Evolutionary conservation across 2,797 vertebrate species (phyloP).

Genomic region (Gallirallus australis): DNA sequence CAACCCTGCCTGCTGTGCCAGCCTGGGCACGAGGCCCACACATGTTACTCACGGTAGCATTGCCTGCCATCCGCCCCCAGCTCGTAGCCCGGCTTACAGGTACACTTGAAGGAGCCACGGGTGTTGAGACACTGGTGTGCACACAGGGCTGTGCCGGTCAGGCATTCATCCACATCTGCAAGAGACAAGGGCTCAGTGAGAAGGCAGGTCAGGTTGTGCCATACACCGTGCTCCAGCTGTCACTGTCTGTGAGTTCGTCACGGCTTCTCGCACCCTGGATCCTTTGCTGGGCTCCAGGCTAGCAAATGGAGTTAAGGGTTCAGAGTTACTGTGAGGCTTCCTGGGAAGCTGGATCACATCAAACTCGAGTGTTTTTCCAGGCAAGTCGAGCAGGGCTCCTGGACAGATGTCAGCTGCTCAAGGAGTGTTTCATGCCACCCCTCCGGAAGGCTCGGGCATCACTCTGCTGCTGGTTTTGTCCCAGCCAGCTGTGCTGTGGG

Average conservation of each 20-base stretch:
- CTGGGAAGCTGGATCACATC: accelerated
- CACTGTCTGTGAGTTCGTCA: accelerated
- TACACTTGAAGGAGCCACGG: conserved; percentile 88
- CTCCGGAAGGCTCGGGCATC: accelerated
- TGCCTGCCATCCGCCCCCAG: conserved; percentile 89
- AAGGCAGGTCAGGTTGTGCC: background rate
- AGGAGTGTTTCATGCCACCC: accelerated
- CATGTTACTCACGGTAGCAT: conserved; percentile 89
- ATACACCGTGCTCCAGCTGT: accelerated
- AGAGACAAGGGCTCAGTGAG: accelerated
- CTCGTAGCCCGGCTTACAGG: conserved; percentile 90
- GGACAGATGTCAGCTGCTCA: accelerated
- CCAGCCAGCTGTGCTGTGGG: accelerated
- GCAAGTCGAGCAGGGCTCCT: accelerated
- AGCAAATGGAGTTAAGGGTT: background rate
- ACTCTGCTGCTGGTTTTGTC: accelerated
- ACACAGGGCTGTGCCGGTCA: conserved; percentile 79
- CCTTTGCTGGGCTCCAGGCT: background rate
- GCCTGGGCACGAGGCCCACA: background rate
- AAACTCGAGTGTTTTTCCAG: accelerated
- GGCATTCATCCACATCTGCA: conserved; percentile 91
- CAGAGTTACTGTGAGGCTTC: background rate
- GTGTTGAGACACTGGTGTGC: conserved; percentile 93
- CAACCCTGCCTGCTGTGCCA: accelerated
- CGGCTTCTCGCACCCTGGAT: background rate